Evolutionary conservation across 1,140 invertebrate genomes (phyloP), one percentile per base, ranked within the genome.

Genomic region (Caenorhabditis briggsae): DNA sequence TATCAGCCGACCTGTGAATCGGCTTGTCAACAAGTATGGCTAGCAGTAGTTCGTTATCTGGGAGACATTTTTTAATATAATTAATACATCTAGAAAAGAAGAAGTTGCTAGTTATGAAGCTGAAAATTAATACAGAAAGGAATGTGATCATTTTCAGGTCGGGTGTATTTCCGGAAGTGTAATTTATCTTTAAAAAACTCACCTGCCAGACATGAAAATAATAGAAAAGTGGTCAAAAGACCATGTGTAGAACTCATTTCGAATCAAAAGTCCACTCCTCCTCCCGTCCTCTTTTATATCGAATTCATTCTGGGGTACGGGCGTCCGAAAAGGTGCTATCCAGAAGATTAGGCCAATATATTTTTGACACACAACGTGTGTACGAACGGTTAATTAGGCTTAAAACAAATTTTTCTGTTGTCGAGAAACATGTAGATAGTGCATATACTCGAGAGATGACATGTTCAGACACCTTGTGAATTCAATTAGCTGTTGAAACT

Each of bases 401-500:
- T 61, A 61, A 61, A 61, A 61, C 59, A 61, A 61, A 61, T 25
- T 61, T 6, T 61, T 61, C n/a, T 61, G 59, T 61, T 61, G 59
- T 61, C 59, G 20, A 23, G 59, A 61, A 25, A 25, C 59, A 58
- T 58, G 61, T 41, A 43, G 64, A 70, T n/a, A 70, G 64, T 48
- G 46, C 64, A 46, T 12, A 18, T 18, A 70, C n/a, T 48, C 16
- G 64, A 70, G 64, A 70, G 64, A 70, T 48, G 33, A 46, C 64
- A 70, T 43, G 14, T 46, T 46, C 64, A 70, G 64, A 70, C 64
- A 70, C 33, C 64, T 70, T 18, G 16, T 18, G 59, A 61, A 70
- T 46, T 48, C 64, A 48, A 70, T 70, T 70, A 70, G 64, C n/a
- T 48, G 64, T 70, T 70, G 33, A 70, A 70, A 70, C 64, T 70